Evolutionary conservation across 2,888 invertebrate species (phyloP).

Genomic region (Endotricha flammealis): DNA sequence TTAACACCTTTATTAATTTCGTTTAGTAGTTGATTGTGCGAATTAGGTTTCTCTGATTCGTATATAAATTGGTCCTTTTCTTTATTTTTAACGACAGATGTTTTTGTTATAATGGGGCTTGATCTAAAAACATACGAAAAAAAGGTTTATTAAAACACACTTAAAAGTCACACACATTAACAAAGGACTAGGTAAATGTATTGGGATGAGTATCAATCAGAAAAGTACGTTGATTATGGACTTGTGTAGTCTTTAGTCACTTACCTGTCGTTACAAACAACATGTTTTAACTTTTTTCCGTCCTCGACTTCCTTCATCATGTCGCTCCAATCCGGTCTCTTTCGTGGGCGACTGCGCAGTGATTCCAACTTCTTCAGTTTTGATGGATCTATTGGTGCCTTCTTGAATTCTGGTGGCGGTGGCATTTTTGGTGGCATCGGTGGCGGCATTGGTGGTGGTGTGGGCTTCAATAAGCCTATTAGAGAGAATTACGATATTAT

Average conservation of each 20-base stretch:
- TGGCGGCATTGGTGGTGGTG: conserved; percentile 82
- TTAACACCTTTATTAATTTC: conserved; percentile 88
- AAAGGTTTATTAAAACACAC: too few species aligned
- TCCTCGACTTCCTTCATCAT: conserved; percentile 95
- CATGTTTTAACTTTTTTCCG: conserved; percentile 87
- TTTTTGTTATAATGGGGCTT: conserved; percentile 77
- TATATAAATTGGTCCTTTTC: conserved; percentile 85
- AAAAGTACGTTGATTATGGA: too few species aligned
- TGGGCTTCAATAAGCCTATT: conserved; percentile 64
- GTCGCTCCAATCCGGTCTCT: conserved; percentile 91
- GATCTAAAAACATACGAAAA: conserved; percentile 58
- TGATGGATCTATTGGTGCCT: conserved; percentile 75
- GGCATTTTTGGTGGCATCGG: conserved; percentile 84
- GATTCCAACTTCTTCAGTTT: conserved; percentile 84
- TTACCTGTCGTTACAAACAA: conserved; percentile 86
- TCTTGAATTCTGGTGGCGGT: conserved; percentile 78
- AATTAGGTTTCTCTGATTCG: conserved; percentile 89
- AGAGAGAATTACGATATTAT: background rate
- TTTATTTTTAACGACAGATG: conserved; percentile 82
- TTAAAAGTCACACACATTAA: too few species aligned
- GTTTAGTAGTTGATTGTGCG: conserved; percentile 88
- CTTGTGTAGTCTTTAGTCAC: too few species aligned
- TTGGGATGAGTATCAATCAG: too few species aligned
- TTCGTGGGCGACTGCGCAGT: conserved; percentile 86
- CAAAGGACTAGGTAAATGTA: too few species aligned